A percentile compares a stretch with the other conserved stretches of the same genome.
Conservation (phyloP, 2,888 invertebrate genomes). For the Melipona beecheii region DNA sequence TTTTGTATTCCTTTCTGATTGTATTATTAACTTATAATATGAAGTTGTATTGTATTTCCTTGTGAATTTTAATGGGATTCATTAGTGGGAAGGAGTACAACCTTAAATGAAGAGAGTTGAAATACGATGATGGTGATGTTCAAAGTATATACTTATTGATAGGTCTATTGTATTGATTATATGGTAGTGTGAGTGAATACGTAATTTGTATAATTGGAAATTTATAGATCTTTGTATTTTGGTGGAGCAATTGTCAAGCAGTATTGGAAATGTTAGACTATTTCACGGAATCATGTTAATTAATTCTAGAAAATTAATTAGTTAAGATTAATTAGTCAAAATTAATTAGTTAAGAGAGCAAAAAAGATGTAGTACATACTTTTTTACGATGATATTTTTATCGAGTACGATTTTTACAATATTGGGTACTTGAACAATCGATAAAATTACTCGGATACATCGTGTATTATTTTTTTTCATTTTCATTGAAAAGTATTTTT, state of each 20-base stretch:
- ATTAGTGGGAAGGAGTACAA: not conserved
- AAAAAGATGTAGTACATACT: not conserved
- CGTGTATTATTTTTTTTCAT: not conserved
- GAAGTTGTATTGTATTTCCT: not conserved
- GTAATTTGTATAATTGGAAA: not conserved
- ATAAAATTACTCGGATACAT: not conserved
- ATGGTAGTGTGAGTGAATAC: too few relatives aligned
- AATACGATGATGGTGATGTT: not conserved
- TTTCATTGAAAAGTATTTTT: not conserved
- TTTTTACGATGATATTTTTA: constrained; percentile 1
- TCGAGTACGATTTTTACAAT: not conserved
- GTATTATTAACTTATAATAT: not conserved
- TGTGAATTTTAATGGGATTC: not conserved
- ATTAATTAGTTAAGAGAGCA: not conserved
- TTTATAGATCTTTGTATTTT: constrained; percentile 6
- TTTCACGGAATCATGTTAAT: not conserved
- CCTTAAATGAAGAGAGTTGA: not conserved
- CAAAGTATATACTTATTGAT: not conserved
- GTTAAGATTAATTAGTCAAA: not conserved
- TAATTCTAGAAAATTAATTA: not conserved
- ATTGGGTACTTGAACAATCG: not conserved
- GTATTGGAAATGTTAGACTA: not conserved
- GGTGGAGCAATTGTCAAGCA: not conserved
- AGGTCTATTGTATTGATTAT: not conserved
- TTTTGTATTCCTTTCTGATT: too few relatives aligned